Evolutionary conservation across 2,797 vertebrate species (phyloP), one percentile per base, ranked within the genome.

Genomic region (Schizopygopsis malacanthus): DNA sequence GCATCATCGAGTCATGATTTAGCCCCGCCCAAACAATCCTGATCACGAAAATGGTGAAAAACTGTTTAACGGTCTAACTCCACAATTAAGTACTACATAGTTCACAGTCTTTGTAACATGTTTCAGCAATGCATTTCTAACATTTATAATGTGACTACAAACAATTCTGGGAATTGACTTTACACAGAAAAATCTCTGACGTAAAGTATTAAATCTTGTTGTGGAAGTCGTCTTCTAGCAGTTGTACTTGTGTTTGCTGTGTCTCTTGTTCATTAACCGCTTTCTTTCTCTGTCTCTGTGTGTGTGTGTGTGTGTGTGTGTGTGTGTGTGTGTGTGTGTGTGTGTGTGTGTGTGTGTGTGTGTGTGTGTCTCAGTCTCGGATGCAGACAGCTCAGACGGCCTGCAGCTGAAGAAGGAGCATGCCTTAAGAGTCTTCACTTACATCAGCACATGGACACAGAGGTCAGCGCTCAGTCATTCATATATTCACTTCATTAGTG

Each of bases 361-460:
- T 76, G 2, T 79, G 4, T 87, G 54, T 89, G 91, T 91, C 92
- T 20, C 93, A 99, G 98, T 99, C 96, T 99, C 98, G 63, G 98
- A 99, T 92, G 94, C 97, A 94, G 98, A 99, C 94, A 94, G 96
- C 96, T 96, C 96, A 91, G 98, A 99, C 93, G 96, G 97, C 92
- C 94, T 99, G 90, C 98, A 98, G 95, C 96, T 99, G 93, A 97
- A 97, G 96, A 99, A 99, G 93, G 98, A 99, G 92, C 97, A 99
- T 96, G 98, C 98, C 87, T 96, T 99, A 94, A 97, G 97, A 93
- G 97, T 99, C 92, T 97, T 99, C 96, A 96, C 96, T 93, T 99
- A 99, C 95, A 99, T 99, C 95, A 98, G 97, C 96, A 98, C 98
- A 90, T 99, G 98, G 98, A 98, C 98, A 3, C 98, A 99, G 94